Percentiles rank a stretch among this genome's conserved stretches.
Conservation (phyloP, 2,888 invertebrate genomes). For the Lithophane semibrunnea region DNA sequence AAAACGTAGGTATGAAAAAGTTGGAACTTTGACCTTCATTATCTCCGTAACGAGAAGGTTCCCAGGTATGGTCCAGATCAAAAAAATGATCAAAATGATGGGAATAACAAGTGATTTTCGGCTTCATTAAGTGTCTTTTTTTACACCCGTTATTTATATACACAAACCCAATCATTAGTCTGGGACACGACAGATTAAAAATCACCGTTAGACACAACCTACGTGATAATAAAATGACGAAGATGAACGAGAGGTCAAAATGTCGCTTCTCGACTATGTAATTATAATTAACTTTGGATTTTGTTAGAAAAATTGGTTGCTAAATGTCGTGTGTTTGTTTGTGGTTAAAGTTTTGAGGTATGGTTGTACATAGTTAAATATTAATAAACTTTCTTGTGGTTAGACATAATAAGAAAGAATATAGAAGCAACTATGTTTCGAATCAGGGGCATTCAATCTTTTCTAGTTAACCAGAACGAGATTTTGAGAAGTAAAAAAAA, state of each 20-base stretch:
- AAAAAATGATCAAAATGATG: too few relatives aligned
- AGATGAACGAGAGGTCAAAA: constrained; percentile 56
- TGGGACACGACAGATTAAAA: constrained; percentile 41
- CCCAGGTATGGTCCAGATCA: too few relatives aligned
- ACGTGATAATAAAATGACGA: constrained; percentile 34
- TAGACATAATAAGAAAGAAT: not conserved
- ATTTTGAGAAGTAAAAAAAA: too few relatives aligned
- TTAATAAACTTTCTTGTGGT: not conserved
- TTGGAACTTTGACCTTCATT: too few relatives aligned
- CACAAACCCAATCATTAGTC: constrained; percentile 11
- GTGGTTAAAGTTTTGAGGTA: not conserved
- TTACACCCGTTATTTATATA: too few relatives aligned
- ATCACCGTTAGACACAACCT: constrained; percentile 41
- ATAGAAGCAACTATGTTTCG: too few relatives aligned
- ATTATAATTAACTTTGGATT: constrained; percentile 48
- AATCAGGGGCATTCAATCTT: too few relatives aligned
- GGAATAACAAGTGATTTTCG: too few relatives aligned
- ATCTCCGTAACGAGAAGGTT: too few relatives aligned
- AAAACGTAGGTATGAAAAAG: too few relatives aligned
- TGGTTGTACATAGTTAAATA: not conserved
- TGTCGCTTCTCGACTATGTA: constrained; percentile 42
- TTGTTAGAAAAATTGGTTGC: constrained; percentile 30
- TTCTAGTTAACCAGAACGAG: too few relatives aligned
- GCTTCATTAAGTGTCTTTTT: too few relatives aligned
- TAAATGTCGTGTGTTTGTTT: constrained; percentile 12